Conservation (phyloP, 2,113 vertebrate genomes). For the Halichoerus grypus region DNA sequence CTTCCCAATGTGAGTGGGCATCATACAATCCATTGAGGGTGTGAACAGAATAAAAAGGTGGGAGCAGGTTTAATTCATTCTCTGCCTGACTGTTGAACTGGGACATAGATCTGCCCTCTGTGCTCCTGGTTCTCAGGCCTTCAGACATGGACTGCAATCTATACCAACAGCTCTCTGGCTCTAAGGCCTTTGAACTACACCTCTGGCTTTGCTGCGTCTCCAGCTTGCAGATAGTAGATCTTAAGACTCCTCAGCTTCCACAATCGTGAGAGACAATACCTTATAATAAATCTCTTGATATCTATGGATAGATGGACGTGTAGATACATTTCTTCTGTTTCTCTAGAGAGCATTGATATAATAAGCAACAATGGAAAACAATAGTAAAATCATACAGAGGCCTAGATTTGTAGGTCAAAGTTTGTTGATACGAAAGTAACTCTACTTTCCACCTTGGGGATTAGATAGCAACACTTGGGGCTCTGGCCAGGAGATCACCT, state of each 20-base stretch:
- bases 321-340: neutral
- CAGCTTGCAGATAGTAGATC: neutral
- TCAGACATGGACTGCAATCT: neutral
- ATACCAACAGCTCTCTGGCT: neutral
- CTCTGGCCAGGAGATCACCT: neutral
- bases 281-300: neutral
- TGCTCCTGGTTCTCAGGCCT: neutral
- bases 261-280: neutral
- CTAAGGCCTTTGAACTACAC: neutral
- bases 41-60: neutral
- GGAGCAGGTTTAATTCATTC: neutral
- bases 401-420: neutral
- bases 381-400: slow-evolving; percentile 13
- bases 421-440: neutral
- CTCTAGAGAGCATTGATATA: neutral
- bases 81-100: neutral
- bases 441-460: neutral
- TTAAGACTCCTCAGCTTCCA: neutral
- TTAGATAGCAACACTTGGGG: neutral
- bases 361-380: slow-evolving; percentile 12
- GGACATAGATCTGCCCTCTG: neutral
- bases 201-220: neutral
- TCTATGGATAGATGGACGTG: neutral
- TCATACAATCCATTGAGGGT: neutral
- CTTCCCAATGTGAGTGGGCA: too few species aligned